A percentile compares a stretch with the other conserved stretches of the same genome.
phyloP scores from a whole-genome alignment of 2,113 vertebrate species.

The Miniopterus natalensis region DNA sequence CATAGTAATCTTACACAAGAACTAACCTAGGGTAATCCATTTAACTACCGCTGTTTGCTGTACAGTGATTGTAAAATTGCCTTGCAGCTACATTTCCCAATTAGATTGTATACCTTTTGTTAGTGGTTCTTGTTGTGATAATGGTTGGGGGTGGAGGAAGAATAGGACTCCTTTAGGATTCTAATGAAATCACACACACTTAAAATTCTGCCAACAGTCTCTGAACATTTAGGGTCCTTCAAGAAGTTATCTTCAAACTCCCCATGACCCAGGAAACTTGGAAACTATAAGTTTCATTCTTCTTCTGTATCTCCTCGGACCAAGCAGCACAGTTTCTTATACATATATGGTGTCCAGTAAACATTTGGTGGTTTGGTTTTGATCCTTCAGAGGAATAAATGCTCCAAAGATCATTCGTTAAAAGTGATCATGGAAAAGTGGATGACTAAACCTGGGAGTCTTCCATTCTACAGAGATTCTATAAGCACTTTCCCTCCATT shows the following conservation, averaged over 20 bases:
- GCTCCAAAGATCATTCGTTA: background rate
- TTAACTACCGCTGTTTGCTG: background rate
- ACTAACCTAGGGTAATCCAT: background rate
- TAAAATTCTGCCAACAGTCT: background rate
- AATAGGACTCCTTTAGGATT: background rate
- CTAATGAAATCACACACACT: background rate
- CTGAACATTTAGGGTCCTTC: background rate
- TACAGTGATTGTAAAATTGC: background rate
- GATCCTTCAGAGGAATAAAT: slow-evolving; percentile 58
- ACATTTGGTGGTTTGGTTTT: slow-evolving; percentile 29
- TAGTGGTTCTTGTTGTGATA: background rate
- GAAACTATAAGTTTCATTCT: background rate
- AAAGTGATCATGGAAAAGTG: background rate
- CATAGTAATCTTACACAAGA: background rate
- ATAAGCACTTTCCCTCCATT: background rate
- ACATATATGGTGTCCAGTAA: background rate
- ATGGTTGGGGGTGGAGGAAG: background rate
- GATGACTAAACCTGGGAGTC: background rate
- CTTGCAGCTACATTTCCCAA: background rate
- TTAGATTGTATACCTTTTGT: background rate
- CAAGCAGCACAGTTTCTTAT: background rate
- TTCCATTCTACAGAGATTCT: background rate
- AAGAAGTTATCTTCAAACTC: background rate
- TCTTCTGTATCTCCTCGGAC: background rate
- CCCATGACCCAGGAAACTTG: background rate